Evolutionary conservation across 1,140 invertebrate species (phyloP).

Genomic region (Cataglyphis hispanica): DNA sequence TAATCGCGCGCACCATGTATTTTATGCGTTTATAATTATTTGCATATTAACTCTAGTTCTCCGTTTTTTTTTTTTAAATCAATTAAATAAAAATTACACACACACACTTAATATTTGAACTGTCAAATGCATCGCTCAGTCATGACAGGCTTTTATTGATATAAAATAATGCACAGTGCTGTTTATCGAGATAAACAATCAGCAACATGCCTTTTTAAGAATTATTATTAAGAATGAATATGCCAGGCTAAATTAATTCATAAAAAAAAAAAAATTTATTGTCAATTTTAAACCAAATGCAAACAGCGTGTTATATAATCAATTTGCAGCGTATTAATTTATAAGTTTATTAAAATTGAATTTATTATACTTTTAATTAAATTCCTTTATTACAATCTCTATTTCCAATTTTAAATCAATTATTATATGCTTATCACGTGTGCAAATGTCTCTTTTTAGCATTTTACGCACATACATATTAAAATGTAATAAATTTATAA

Average conservation of each 20-base stretch:
- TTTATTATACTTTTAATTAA: background rate
- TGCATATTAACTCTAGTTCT: too few species aligned
- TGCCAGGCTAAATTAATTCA: background rate
- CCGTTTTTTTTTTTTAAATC: too few species aligned
- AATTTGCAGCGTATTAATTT: background rate
- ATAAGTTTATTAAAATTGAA: background rate
- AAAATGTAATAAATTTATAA: background rate
- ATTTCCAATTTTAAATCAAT: background rate
- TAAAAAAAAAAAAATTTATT: background rate
- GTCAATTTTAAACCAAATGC: constrained; percentile 4
- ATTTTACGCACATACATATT: background rate
- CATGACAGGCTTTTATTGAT: too few species aligned
- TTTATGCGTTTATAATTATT: too few species aligned
- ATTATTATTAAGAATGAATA: too few species aligned
- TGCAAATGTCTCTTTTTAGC: background rate
- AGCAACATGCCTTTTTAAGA: too few species aligned
- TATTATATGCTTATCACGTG: background rate
- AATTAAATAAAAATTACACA: too few species aligned
- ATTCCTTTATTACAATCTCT: background rate
- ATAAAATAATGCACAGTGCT: too few species aligned
- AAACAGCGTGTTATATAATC: background rate
- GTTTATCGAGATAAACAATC: too few species aligned
- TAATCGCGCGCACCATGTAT: too few species aligned
- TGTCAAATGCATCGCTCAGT: too few species aligned
- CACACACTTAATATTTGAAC: too few species aligned